Base-by-base conservation (phyloP, 2,888 invertebrate genomes). In the Drosophila pseudotakahashii region DNA sequence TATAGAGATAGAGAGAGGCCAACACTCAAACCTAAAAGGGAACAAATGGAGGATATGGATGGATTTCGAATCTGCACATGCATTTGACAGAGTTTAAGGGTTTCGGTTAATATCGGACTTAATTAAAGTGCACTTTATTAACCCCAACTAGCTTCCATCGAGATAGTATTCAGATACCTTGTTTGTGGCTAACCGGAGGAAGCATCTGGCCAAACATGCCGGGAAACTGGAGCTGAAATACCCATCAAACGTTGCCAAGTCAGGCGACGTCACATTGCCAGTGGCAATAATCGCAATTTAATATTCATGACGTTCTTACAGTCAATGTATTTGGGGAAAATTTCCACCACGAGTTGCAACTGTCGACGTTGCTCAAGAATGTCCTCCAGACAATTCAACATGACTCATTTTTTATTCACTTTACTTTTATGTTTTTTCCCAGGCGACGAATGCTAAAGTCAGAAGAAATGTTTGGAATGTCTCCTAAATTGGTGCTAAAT, bases 281-380 rank as follows among this genome's bases (percentile, higher is more conserved):
- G 76, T 60, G 84, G 84, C 84, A 84, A 84, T 84, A 88, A 88
- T 88, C 78, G 75, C 83, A 88, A 85, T 85, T 88, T 85, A 88
- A 85, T 85, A 85, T 85, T 88, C 88, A 85, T 85, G 84, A 72
- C 78, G 69, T 69, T 78, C 77, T 77, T 77, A 75, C 76, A 88
- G 83, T 78, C 86, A 77, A 85, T 88, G 85, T 87, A 79, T 85
- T 87, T 85, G 68, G 66, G 64, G 23, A 77, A 83, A 69, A 84
- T 87, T 75, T 69, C 75, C 75, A 62, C 75, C 79, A 73, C 68
- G 52, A 77, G 74, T 68, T 75, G 75, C 79, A 61, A 69, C 64
- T 69, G 63, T 70, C 62, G 53, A 66, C 45, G 64, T 42, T 32
- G 63, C 59, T 19, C 55, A 64, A 47, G 54, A 58, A 55, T 34